phyloP scores from a whole-genome alignment of 2,797 vertebrate species.

The Crocodylus rhombifer region DNA sequence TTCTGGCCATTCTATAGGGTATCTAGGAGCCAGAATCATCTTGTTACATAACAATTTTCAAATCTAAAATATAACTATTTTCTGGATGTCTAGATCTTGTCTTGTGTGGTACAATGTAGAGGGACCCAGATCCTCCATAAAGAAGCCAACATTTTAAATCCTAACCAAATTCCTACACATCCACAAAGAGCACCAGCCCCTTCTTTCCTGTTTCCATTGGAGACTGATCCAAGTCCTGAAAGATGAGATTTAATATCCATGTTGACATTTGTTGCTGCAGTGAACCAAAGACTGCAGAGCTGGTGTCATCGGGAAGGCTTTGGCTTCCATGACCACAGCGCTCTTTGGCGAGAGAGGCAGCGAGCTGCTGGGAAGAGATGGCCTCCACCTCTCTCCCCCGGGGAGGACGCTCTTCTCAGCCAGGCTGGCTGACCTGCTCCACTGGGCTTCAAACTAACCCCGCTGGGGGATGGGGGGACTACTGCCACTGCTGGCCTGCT shows the following conservation, averaged over 20 bases:
- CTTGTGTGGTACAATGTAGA: not conserved
- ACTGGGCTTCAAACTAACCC: too few relatives aligned
- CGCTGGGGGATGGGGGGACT: too few relatives aligned
- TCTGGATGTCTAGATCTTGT: not conserved
- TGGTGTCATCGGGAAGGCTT: too few relatives aligned
- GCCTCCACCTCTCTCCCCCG: too few relatives aligned
- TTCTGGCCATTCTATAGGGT: not conserved
- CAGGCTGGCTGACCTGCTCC: too few relatives aligned
- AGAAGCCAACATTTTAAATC: not conserved
- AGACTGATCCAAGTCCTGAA: not conserved
- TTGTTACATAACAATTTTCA: not conserved
- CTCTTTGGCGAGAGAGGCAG: too few relatives aligned
- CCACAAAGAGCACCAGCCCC: too few relatives aligned
- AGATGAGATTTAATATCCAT: not conserved
- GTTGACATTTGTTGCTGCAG: not conserved
- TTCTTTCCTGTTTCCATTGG: not conserved
- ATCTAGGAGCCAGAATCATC: not conserved
- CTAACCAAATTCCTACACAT: not conserved
- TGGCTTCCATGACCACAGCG: too few relatives aligned
- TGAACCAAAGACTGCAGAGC: too few relatives aligned
- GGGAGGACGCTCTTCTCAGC: too few relatives aligned
- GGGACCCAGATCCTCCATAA: not conserved
- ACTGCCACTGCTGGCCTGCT: too few relatives aligned
- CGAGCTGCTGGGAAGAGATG: too few relatives aligned
- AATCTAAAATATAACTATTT: not conserved